Conservation (phyloP, 1,140 invertebrate genomes). For the Tetramorium parvispinum region DNA sequence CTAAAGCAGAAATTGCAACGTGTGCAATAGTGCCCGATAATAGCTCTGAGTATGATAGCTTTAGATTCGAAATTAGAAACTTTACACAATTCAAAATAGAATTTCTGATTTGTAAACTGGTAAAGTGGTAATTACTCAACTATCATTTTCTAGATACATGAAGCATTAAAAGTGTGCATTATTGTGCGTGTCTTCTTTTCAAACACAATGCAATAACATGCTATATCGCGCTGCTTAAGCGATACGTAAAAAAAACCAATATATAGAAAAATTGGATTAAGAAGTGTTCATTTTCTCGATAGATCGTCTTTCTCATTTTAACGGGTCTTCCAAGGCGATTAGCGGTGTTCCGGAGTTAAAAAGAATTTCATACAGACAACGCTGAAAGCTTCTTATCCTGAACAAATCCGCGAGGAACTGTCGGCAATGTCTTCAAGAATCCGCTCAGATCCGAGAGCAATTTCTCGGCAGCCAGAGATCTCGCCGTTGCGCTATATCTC, state of each 20-base stretch:
- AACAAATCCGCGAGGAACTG: conserved; percentile 60
- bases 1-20: conserved; percentile 9
- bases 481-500: conserved; percentile 47
- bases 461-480: conserved; percentile 54
- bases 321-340: conserved; percentile 56
- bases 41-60: not conserved
- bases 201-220: not conserved
- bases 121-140: not conserved
- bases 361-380: conserved; percentile 62
- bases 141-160: not conserved
- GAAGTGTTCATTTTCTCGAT: conserved; percentile 34
- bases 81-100: not conserved
- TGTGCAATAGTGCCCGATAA: not conserved
- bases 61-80: not conserved
- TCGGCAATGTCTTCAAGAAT: conserved; percentile 53
- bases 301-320: conserved; percentile 41
- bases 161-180: not conserved
- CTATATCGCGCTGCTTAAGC: conserved; percentile 16
- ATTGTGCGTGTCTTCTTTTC: not conserved
- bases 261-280: conserved; percentile 11
- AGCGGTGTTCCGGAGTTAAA: conserved; percentile 58
- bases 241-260: not conserved
- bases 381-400: conserved; percentile 65
- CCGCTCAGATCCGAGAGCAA: conserved; percentile 58
- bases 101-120: not conserved